Evolutionary conservation across 2,888 invertebrate genomes (phyloP), one percentile per base, ranked within the genome.

Genomic region (Chrysodeixis includens): DNA sequence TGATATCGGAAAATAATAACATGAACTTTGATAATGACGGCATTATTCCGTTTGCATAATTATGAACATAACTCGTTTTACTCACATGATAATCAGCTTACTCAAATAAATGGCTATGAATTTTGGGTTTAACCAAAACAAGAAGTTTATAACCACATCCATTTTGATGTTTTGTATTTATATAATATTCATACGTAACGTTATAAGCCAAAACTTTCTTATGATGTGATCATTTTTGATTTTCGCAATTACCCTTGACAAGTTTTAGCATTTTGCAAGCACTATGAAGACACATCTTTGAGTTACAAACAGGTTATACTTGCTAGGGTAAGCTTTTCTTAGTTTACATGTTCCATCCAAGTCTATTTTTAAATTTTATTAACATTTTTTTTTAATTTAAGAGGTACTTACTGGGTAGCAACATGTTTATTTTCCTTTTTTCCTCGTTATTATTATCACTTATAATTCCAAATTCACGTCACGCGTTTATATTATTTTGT

Each of bases 321-420:
- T 22, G 0, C 20, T 16, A 35, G 46, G 20, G 52, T 18, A 26
- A 18, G 22, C 26, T 30, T 30, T 7, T 22, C 0, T 10, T n/a
- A 54, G 30, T 63, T 30, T 9, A 9, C 30, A 44, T 26, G 0
- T 22, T 26, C 12, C 26, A 16, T 16, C 8, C 16, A 18, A n/a
- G 49, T 75, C 30, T 59, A 59, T 59, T 35, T 54, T 12, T 49
- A 62, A 74, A 75, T 56, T 20, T 20, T 1, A 74, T 9, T 44
- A n/a, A n/a, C n/a, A n/a, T n/a, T n/a, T n/a, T n/a, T n/a, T n/a
- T n/a, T n/a, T n/a, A n/a, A n/a, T n/a, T n/a, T n/a, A n/a, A n/a
- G n/a, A n/a, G n/a, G 30, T 58, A 79, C 81, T 72, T 46, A 79
- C 79, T 66, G 60, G 49, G 56, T 53, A 78, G 46, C 49, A 81